phyloP scores from a whole-genome alignment of 2,797 vertebrate species.

The Pseudopleuronectes americanus region DNA sequence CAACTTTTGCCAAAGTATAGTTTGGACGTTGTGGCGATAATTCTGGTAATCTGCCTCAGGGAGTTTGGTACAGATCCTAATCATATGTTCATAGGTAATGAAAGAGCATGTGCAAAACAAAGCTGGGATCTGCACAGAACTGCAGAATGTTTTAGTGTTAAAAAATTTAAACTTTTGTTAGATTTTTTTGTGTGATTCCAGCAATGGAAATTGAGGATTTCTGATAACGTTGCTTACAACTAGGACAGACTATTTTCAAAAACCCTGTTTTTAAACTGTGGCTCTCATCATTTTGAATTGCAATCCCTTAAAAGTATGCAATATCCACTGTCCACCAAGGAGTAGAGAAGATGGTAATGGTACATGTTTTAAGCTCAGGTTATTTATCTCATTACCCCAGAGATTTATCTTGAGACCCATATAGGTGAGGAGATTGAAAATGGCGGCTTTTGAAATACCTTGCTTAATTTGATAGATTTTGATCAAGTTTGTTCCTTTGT shows the following conservation, averaged over 20 bases:
- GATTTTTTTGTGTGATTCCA: conserved; percentile 24
- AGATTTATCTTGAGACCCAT: neutral
- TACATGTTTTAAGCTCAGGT: neutral
- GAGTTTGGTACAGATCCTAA: conserved; percentile 45
- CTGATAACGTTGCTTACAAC: conserved; percentile 10
- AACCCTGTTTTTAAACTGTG: neutral
- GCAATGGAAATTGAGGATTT: conserved; percentile 14
- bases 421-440: neutral
- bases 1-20: conserved; percentile 50
- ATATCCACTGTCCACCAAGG: neutral
- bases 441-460: neutral
- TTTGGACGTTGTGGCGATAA: conserved; percentile 35
- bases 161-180: conserved; percentile 22
- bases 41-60: conserved; percentile 34
- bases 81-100: conserved; percentile 55
- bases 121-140: conserved; percentile 34
- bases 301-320: neutral
- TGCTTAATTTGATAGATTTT: neutral
- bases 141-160: conserved; percentile 26
- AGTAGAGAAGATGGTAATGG: neutral
- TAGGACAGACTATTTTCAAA: neutral
- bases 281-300: neutral
- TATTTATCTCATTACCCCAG: neutral
- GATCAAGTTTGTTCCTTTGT: conserved; percentile 12
- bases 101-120: conserved; percentile 45